Evolutionary conservation across 2,888 invertebrate genomes (phyloP).

Genomic region (Eupithecia centaureata): DNA sequence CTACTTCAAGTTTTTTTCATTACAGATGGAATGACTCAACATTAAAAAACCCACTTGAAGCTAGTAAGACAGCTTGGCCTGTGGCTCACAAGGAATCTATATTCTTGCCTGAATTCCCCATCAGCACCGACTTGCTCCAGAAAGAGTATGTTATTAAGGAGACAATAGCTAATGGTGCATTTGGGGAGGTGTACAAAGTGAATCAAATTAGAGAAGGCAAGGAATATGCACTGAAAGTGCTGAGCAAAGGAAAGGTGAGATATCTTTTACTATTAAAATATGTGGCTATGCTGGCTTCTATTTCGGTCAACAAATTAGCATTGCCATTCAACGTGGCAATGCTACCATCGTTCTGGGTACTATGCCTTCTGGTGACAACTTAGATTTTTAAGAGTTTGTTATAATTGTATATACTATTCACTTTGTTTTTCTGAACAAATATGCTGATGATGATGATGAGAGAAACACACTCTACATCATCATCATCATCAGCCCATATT

Average conservation of each 20-base stretch:
- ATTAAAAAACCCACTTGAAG: conserved; percentile 82
- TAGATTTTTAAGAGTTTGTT: no score
- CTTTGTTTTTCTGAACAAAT: no score
- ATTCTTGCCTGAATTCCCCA: conserved; percentile 94
- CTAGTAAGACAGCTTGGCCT: conserved; percentile 91
- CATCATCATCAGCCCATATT: no score
- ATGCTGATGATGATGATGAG: no score
- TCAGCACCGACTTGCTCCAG: conserved; percentile 84
- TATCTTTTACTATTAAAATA: background rate
- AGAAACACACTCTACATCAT: no score
- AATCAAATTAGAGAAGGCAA: conserved; percentile 85
- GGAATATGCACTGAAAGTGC: conserved; percentile 93
- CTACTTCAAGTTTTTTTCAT: conserved; percentile 35
- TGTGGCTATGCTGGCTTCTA: no score
- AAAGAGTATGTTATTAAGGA: conserved; percentile 87
- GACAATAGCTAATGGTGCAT: conserved; percentile 94
- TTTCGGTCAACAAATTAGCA: no score
- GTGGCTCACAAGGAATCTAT: conserved; percentile 91
- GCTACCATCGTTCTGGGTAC: no score
- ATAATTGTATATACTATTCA: no score
- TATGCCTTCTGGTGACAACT: no score
- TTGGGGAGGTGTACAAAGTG: conserved; percentile 95
- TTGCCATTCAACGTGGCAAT: no score
- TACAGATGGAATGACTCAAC: conserved; percentile 87
- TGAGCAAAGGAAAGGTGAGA: conserved; percentile 89